A percentile compares a stretch with the other conserved stretches of the same genome.
Conservation (phyloP, 2,888 invertebrate genomes). For the Mesorhabditis spiculigera region DNA sequence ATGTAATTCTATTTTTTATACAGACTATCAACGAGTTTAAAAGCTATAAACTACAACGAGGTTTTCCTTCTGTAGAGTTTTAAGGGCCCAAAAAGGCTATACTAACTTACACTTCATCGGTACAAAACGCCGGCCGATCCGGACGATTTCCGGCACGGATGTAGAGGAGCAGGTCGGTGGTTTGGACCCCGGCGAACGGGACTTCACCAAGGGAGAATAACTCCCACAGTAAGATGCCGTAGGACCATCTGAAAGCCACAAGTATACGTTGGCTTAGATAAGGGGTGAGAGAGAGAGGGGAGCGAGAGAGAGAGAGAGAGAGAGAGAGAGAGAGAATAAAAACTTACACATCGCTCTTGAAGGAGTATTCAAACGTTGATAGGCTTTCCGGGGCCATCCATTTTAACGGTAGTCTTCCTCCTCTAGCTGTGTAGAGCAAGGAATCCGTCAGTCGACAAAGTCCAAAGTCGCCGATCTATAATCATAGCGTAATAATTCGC, state of each 20-base stretch:
- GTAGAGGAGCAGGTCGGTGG: constrained; percentile 34
- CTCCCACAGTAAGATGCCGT: constrained; percentile 48
- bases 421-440: constrained; percentile 46
- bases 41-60: constrained; percentile 1
- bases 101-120: constrained; percentile 44
- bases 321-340: neutral
- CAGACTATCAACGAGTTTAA: no score
- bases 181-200: constrained; percentile 43
- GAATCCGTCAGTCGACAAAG: constrained; percentile 48
- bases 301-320: neutral
- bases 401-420: constrained; percentile 46
- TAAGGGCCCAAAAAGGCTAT: neutral
- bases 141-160: constrained; percentile 39
- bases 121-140: constrained; percentile 37
- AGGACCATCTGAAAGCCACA: constrained; percentile 40
- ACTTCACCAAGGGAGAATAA: constrained; percentile 50
- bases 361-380: constrained; percentile 42
- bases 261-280: neutral
- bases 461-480: constrained; percentile 51
- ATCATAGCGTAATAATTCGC: neutral
- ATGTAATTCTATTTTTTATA: no score
- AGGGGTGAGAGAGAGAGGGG: neutral
- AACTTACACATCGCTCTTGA: constrained; percentile 48
- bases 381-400: constrained; percentile 52
- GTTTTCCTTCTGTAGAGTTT: no score